Percentiles rank a stretch among this genome's conserved stretches.
Evolutionary conservation across 2,797 vertebrate species (phyloP).

Genomic region (Pteronotus mesoamericanus): DNA sequence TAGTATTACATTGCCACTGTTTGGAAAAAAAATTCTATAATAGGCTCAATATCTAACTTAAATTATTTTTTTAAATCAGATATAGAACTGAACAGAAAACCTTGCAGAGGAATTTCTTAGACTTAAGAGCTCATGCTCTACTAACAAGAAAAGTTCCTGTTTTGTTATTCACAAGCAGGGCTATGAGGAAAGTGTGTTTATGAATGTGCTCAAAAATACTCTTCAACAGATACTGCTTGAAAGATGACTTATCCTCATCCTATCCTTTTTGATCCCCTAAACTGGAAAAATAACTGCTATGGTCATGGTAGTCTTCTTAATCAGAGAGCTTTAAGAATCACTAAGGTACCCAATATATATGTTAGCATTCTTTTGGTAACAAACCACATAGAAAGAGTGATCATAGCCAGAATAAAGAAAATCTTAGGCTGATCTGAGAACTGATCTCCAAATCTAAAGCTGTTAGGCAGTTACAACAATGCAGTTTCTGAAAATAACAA

Average conservation of each 20-base stretch:
- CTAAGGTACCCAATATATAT: neutral
- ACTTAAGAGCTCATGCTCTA: neutral
- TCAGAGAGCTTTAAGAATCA: neutral
- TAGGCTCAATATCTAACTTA: neutral
- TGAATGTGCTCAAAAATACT: neutral
- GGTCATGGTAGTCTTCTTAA: neutral
- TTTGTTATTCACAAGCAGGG: neutral
- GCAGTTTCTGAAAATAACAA: neutral
- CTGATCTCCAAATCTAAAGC: neutral
- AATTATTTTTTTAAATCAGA: conserved; percentile 10
- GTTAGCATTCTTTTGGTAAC: neutral
- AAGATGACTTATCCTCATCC: neutral
- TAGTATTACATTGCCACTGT: neutral
- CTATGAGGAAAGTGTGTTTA: neutral
- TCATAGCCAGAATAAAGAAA: neutral
- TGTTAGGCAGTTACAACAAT: neutral
- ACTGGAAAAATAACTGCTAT: neutral
- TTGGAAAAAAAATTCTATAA: neutral
- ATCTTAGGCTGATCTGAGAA: neutral
- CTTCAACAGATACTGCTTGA: neutral
- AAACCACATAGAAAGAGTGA: neutral
- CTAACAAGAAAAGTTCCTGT: neutral
- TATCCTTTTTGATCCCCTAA: neutral
- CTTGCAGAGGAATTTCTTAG: neutral
- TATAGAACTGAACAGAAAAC: neutral